Evolutionary conservation across 2,797 vertebrate species (phyloP), one percentile per base, ranked within the genome.

Genomic region (Vireo griseus): DNA sequence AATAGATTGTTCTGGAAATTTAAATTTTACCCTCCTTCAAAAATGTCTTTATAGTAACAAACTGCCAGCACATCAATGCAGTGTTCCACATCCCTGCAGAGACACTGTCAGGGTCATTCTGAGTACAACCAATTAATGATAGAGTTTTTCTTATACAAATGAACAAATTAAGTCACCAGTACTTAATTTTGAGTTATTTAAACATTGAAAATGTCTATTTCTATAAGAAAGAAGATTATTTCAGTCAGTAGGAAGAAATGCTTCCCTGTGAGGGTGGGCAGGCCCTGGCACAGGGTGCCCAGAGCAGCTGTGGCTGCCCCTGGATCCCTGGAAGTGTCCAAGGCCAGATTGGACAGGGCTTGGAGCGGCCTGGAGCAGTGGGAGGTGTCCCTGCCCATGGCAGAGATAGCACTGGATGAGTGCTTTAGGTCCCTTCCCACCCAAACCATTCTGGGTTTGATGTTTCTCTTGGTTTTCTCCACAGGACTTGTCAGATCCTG

Each of bases 261-360:
- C 18, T 19, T 48, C 9, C 12, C 3, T 54, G 10, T 0, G 12
- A 26, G 61, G 20, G 11, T 52, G 68, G 5, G 0, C 0, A 72
- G 22, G 7, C 28, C 51, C 73, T 54, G 52, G 59, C 59, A 65
- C 59, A 55, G 29, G 17, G 6, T 35, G 24, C 51, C n/a, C 66
- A 72, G 51, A 58, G 37, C 0, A 73, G 20, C 58, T 57, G 57
- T 2, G 74, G 57, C 18, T 87, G 75, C 11, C 33, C 45, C 75
- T 79, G 76, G 29, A 39, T n/a, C 67, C 21, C n/a, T 79, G 67
- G 39, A 0, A 87, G 28, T 51, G 59, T 0, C 67, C 75, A 26
- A 22, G 24, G 51, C 51, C 57, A 28, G 58, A 24, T 0, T 79
- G 66, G 66, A 16, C 0, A 0, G 42, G 40, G 10, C 7, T 72